Evolutionary conservation across 2,113 vertebrate genomes (phyloP), one percentile per base, ranked within the genome.

Genomic region (Vulpes ferrilata): DNA sequence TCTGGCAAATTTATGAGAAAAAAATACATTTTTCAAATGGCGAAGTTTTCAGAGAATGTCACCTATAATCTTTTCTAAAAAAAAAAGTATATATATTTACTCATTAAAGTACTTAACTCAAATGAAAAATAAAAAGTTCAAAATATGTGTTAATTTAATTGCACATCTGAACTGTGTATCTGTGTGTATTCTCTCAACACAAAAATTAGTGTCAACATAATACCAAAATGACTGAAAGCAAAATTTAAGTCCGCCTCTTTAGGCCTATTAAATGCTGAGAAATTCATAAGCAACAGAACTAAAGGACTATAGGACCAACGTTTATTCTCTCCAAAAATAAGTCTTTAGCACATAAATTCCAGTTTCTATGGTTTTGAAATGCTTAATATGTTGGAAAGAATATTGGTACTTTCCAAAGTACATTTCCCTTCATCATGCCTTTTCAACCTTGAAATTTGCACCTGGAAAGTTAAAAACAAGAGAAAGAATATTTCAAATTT

Each of bases 271-370:
- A 80, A 74, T 92, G 12, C 6, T 43, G 1, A 88, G 27, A 73
- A 92, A 87, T 89, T 73, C 11, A 71, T 69, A 84, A 87, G 1
- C 32, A 65, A 8, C 8, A 67, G 25, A 90, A 74, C 38, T 1
- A 0, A 62, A 57, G 20, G 3, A 10, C 25, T 43, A 12, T 5
- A 43, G 1, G 5, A 53, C 6, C 8, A n/a, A 4, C 13, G 12
- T n/a, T 55, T 74, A 87, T 43, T 87, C 30, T 19, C 2, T 48
- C 35, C 11, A 23, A 64, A 90, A 86, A 71, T 55, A 78, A 43
- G 78, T 32, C 1, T 74, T 25, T 74, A 25, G 9, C 16, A 74
- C 1, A 59, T 59, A 90, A 83, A 64, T 92, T 59, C 11, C 22
- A 88, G 7, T 3, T 79, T 2, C 13, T 82, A 20, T 65, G 20